Base-by-base conservation (phyloP, 2,888 invertebrate species). In the Polyploca ridens region DNA sequence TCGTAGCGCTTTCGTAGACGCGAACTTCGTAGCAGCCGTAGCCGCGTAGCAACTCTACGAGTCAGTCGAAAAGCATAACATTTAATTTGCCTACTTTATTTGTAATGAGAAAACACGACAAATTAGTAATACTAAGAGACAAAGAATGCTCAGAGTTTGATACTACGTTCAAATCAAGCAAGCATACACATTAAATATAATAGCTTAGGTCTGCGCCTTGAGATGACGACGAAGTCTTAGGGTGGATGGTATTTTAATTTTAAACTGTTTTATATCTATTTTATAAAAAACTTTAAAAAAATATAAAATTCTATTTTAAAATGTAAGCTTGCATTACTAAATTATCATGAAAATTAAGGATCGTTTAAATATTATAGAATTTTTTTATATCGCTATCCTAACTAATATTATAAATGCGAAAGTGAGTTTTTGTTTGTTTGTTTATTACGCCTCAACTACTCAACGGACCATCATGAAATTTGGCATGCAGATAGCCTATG, bases 131-230 rank as follows among this genome's bases (percentile, higher is more conserved):
- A 90, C 89, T 85, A 85, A 88, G 86, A 88, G 87, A 90, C 88
- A 88, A 93, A 86, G 90, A 92, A 93, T 89, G 91, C 83, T 70
- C 85, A 69, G 93, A 94, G 91, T 94, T 93, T 93, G 93, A 92
- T 94, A 94, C 90, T 94, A 93, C 82, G 91, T 93, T 94, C 93
- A 94, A 93, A 93, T 94, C 91, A 91, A 92, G 90, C 85, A 82
- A 78, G 85, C 88, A 86, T 88, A 86, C 89, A 90, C 92, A 91
- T 92, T 94, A 93, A 93, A 89, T 91, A 89, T 91, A 91, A 93
- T 86, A 88, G 90, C 88, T 83, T 80, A 86, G 89, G 82, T 85
- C 87, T 87, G 87, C 87, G 88, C 85, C 86, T 86, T 86, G 77
- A 85, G 90, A 89, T 88, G 85, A 84, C 68, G 74, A 66, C 75